These are phyloP conservation scores for Aselliscus stoliczkanus DNA, from an alignment of 2,797 vertebrate genomes.

Conservation along the genomic window DNA sequence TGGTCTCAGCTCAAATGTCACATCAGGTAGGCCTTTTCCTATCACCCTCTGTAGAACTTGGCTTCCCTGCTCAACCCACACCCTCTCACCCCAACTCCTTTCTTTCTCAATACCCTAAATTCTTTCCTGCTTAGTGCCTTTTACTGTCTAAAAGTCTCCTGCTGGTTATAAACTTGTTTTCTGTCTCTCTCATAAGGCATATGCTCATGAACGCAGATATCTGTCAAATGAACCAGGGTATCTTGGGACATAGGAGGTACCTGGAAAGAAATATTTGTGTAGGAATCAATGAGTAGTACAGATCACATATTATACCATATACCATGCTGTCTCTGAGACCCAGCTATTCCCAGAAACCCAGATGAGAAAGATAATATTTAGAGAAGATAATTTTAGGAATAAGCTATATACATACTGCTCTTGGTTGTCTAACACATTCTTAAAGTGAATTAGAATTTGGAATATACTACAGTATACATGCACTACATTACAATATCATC, in stretches of 20 bases:
- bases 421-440: not conserved
- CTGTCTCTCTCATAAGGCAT: not conserved
- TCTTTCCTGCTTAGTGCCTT: not conserved
- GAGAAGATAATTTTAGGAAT: not conserved
- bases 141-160: not conserved
- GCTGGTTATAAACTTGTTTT: not conserved
- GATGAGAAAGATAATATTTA: not conserved
- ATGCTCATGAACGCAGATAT: not conserved
- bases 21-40: not conserved
- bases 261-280: not conserved
- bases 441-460: not conserved
- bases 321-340: not conserved
- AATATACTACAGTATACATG: not conserved
- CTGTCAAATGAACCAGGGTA: not conserved
- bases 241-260: not conserved
- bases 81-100: accelerated
- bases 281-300: not conserved
- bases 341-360: not conserved
- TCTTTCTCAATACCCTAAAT: not conserved
- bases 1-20: not conserved
- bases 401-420: not conserved
- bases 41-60: not conserved
- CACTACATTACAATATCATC: not conserved
- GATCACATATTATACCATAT: not conserved
- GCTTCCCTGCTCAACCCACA: not conserved